phyloP scores from a whole-genome alignment of 64 coral and sea anemone genomes.

The Astreopora myriophthalma region DNA sequence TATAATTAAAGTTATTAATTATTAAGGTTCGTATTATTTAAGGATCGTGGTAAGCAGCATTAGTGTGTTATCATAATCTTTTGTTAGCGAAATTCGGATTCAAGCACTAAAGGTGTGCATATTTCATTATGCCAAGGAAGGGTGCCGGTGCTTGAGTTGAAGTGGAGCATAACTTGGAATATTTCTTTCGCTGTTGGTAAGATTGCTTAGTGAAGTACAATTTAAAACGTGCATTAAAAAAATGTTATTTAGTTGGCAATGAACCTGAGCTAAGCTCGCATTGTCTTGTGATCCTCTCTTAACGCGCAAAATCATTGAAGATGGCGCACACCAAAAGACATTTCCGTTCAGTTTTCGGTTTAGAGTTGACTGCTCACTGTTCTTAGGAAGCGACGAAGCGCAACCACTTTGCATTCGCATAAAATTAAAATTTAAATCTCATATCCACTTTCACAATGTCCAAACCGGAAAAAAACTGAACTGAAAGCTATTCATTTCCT shows the following conservation, averaged over 20 bases:
- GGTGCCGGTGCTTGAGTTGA: no score
- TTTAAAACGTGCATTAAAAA: no score
- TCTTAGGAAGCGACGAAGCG: background rate
- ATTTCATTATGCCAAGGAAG: background rate
- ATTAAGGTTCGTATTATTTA: no score
- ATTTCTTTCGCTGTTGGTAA: background rate
- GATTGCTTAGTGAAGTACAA: no score
- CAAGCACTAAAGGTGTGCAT: background rate
- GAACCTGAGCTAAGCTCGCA: background rate
- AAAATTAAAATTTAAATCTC: background rate
- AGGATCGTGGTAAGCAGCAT: background rate
- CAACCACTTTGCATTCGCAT: background rate
- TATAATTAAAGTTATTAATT: no score
- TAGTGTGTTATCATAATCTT: background rate
- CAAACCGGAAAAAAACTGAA: no score
- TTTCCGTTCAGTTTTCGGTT: background rate
- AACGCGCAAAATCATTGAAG: background rate
- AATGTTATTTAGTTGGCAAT: background rate
- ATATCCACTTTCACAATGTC: no score
- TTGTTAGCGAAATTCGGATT: background rate
- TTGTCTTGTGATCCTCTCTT: background rate
- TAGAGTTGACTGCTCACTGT: background rate
- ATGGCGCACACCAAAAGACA: background rate
- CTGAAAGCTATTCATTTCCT: no score
- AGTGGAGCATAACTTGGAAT: background rate